Evolutionary conservation across 2,888 invertebrate genomes (phyloP).

Genomic region (Noctua janthina): DNA sequence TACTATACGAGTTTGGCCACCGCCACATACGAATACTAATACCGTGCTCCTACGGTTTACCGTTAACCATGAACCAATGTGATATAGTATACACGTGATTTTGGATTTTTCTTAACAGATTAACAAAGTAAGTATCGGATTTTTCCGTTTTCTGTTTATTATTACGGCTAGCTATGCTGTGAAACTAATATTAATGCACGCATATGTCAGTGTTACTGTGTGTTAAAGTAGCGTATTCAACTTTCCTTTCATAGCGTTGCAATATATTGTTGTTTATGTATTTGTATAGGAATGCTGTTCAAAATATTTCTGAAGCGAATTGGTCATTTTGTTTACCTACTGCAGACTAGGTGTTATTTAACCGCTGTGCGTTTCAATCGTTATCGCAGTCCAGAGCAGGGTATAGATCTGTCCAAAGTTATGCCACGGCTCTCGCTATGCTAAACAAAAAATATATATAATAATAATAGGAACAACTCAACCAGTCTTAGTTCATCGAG

Average conservation of each 20-base stretch:
- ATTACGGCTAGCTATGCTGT: neutral
- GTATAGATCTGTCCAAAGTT: neutral
- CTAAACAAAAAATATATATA: neutral
- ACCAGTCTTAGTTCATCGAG: neutral
- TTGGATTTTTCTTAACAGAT: constrained; percentile 49
- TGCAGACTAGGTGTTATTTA: neutral
- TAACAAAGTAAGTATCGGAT: constrained; percentile 54
- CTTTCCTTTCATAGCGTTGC: constrained; percentile 7
- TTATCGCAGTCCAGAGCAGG: too few species aligned
- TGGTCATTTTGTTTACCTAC: neutral
- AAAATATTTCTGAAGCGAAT: constrained; percentile 20
- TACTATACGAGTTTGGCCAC: constrained; percentile 34
- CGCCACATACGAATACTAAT: constrained; percentile 50
- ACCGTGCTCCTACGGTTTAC: constrained; percentile 54
- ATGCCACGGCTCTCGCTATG: neutral
- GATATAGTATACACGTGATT: constrained; percentile 50
- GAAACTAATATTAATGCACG: constrained; percentile 15
- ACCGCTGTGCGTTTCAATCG: constrained; percentile 25
- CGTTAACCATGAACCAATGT: constrained; percentile 59
- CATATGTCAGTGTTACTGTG: constrained; percentile 20
- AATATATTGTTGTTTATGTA: constrained; percentile 8
- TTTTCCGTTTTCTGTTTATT: neutral
- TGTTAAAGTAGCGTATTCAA: constrained; percentile 15
- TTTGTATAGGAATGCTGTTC: neutral
- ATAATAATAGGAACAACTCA: neutral